Percentiles rank a stretch among this genome's conserved stretches.
These are phyloP conservation scores for Watsonalla cultraria DNA, from an alignment of 2,888 invertebrate genomes.

Conservation along the genomic window DNA sequence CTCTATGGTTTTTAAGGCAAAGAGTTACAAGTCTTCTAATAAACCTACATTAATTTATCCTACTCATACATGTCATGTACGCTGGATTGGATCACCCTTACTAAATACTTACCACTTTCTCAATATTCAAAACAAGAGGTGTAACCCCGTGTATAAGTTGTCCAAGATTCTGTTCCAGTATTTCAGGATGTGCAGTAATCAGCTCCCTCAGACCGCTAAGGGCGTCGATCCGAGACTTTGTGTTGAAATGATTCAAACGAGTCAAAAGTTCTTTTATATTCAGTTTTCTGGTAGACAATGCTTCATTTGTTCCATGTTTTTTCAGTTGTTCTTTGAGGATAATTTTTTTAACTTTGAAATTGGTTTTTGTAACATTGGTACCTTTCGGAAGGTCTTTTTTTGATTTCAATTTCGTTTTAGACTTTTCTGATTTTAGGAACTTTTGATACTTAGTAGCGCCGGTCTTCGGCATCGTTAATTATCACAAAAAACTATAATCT, in stretches of 20 bases:
- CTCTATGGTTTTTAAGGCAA: not conserved
- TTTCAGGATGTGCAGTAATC: conserved; percentile 44
- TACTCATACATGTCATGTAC: not conserved
- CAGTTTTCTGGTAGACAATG: conserved; percentile 82
- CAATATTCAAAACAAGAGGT: conserved; percentile 85
- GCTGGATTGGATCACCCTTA: not conserved
- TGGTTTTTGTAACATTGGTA: conserved; percentile 92
- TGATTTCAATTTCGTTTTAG: conserved; percentile 92
- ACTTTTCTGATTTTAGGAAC: conserved; percentile 88
- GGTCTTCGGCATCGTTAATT: conserved; percentile 58
- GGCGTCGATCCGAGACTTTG: conserved; percentile 82
- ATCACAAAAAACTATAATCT: too few relatives aligned
- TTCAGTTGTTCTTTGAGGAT: conserved; percentile 87
- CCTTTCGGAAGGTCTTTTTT: conserved; percentile 90
- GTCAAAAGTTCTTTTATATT: conserved; percentile 85
- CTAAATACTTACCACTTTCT: conserved; percentile 71
- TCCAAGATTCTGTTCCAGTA: conserved; percentile 79
- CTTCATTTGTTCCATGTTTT: conserved; percentile 72
- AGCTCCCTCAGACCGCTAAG: conserved; percentile 80
- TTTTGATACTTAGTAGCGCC: conserved; percentile 83
- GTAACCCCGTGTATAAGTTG: conserved; percentile 83
- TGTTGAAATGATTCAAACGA: conserved; percentile 87
- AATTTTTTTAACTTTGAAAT: conserved; percentile 93
- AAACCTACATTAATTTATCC: too few relatives aligned
- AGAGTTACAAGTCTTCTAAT: too few relatives aligned